A percentile compares a stretch with the other conserved stretches of the same genome.
Conservation (phyloP, 1,140 invertebrate genomes). For the Luehdorfia chinensis region DNA sequence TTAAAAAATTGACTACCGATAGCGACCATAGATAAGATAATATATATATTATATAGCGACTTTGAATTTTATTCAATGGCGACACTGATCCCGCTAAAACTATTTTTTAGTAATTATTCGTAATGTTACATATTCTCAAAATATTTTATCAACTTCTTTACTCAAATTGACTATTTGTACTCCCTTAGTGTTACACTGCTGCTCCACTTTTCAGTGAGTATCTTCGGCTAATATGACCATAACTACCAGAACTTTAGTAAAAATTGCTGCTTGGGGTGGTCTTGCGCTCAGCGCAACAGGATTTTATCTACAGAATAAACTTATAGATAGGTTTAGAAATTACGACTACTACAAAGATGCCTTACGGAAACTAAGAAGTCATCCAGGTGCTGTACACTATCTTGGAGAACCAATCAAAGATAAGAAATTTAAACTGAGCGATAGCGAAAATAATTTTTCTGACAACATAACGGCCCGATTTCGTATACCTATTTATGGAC, state of each 20-base stretch:
- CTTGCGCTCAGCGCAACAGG: slow-evolving; percentile 53
- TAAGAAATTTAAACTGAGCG: slow-evolving; percentile 76
- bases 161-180: too few relatives aligned
- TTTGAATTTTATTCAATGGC: too few relatives aligned
- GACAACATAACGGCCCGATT: slow-evolving; percentile 77
- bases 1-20: too few relatives aligned
- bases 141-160: too few relatives aligned
- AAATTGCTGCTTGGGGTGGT: slow-evolving; percentile 64
- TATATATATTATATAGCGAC: too few relatives aligned
- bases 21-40: too few relatives aligned
- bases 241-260: slow-evolving; percentile 44
- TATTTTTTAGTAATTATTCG: too few relatives aligned
- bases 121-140: too few relatives aligned
- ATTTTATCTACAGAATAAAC: slow-evolving; percentile 50
- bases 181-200: too few relatives aligned
- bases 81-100: too few relatives aligned
- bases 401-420: slow-evolving; percentile 83
- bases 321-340: slow-evolving; percentile 47
- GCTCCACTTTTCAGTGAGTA: slow-evolving; percentile 3
- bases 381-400: slow-evolving; percentile 77
- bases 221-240: slow-evolving; percentile 33
- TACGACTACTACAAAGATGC: slow-evolving; percentile 79
- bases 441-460: slow-evolving; percentile 75
- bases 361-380: slow-evolving; percentile 72
- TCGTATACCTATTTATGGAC: slow-evolving; percentile 79